Conservation (phyloP, 2,113 vertebrate species). For the Psilopogon haemacephalus region DNA sequence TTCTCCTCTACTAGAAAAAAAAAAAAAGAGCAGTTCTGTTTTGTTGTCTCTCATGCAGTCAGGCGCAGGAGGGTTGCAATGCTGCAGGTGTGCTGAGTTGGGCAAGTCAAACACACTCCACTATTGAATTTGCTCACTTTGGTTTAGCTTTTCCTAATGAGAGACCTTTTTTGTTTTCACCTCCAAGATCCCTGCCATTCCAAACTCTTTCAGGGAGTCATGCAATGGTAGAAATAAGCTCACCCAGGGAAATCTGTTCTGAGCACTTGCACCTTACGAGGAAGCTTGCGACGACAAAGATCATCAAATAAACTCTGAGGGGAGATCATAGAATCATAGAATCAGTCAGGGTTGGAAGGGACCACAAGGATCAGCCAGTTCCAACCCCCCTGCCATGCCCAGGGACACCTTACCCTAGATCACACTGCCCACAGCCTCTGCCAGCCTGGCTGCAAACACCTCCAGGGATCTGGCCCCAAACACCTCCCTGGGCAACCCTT, state of each 20-base stretch:
- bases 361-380: too few relatives aligned
- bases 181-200: rapidly evolving
- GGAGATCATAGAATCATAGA: too few relatives aligned
- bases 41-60: not conserved
- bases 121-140: not conserved
- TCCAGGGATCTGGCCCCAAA: too few relatives aligned
- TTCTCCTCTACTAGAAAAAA: not conserved
- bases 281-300: not conserved
- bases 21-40: not conserved
- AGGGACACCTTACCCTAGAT: too few relatives aligned
- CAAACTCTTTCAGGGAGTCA: not conserved
- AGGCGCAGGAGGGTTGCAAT: not conserved
- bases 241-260: rapidly evolving
- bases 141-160: not conserved
- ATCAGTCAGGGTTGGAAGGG: too few relatives aligned
- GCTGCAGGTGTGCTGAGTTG: not conserved
- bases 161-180: not conserved
- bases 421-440: too few relatives aligned
- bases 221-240: not conserved
- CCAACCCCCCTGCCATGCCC: too few relatives aligned
- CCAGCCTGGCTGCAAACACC: too few relatives aligned
- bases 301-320: not conserved
- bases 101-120: not conserved
- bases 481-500: too few relatives aligned
- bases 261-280: not conserved